Evolutionary conservation across 2,113 vertebrate species (phyloP).

Genomic region (Mellivora capensis): DNA sequence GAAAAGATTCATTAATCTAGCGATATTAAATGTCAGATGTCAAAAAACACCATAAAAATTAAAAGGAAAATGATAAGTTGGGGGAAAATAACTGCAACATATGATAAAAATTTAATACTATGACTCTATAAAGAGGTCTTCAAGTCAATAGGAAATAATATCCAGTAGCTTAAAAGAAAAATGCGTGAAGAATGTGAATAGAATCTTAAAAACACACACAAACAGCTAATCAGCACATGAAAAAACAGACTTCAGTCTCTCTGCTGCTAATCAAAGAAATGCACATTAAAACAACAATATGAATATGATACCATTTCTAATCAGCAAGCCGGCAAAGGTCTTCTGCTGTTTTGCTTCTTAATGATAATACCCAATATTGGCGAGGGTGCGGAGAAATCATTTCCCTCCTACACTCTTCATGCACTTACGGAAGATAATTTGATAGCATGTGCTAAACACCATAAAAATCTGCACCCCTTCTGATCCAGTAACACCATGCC

Average conservation of each 20-base stretch:
- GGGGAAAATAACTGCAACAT: not conserved
- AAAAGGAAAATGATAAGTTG: slow-evolving; percentile 30
- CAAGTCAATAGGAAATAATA: not conserved
- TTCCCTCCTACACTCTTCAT: not conserved
- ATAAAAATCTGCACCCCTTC: not conserved
- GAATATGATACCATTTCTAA: not conserved
- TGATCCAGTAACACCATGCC: not conserved
- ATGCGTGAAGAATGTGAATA: not conserved
- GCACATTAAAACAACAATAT: slow-evolving; percentile 13
- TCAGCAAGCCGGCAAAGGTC: not conserved
- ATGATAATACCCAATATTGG: not conserved
- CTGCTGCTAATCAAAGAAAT: not conserved
- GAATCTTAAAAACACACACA: not conserved
- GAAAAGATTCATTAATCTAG: not conserved
- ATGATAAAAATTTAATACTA: slow-evolving; percentile 42
- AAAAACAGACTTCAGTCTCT: not conserved
- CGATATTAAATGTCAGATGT: slow-evolving; percentile 28
- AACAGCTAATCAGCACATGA: not conserved
- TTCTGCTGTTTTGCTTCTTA: not conserved
- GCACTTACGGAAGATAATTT: not conserved
- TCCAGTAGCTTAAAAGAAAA: not conserved
- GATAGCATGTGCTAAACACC: not conserved
- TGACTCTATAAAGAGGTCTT: not conserved
- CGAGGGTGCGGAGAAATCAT: not conserved
- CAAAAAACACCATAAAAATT: slow-evolving; percentile 34